A percentile compares a stretch with the other conserved stretches of the same genome.
Conservation (phyloP, 2,113 vertebrate species). For the Dicerorhinus sumatrensis region DNA sequence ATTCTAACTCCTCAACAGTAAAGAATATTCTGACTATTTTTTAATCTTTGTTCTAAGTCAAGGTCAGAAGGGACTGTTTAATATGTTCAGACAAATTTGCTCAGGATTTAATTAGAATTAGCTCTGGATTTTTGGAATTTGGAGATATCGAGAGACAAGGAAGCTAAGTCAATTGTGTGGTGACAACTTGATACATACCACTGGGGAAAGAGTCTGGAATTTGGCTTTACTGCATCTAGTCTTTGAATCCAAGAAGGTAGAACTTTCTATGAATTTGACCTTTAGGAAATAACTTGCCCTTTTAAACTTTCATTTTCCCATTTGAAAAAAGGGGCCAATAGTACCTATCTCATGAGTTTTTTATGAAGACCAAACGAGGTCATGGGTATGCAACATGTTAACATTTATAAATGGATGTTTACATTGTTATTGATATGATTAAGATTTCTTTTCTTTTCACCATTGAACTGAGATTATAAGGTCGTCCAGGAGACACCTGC, state of each 20-base stretch:
- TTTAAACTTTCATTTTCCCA: not conserved
- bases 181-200: rapidly evolving
- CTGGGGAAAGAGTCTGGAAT: not conserved
- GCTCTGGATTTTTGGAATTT: not conserved
- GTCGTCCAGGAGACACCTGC: not conserved
- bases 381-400: rapidly evolving
- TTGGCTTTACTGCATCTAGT: not conserved
- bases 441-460: not conserved
- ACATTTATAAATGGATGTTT: not conserved
- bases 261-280: not conserved
- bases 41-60: not conserved
- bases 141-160: not conserved
- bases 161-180: rapidly evolving
- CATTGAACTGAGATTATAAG: no score
- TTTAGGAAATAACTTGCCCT: not conserved
- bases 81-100: not conserved
- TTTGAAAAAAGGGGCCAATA: rapidly evolving
- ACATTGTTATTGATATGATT: rapidly evolving
- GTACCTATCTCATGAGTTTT: not conserved
- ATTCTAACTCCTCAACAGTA: not conserved
- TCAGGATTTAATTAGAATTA: not conserved
- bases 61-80: rapidly evolving
- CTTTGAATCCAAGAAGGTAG: not conserved
- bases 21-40: not conserved
- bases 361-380: not conserved